Evolutionary conservation across 2,888 invertebrate species (phyloP), one percentile per base, ranked within the genome.

Genomic region (Acronicta alni): DNA sequence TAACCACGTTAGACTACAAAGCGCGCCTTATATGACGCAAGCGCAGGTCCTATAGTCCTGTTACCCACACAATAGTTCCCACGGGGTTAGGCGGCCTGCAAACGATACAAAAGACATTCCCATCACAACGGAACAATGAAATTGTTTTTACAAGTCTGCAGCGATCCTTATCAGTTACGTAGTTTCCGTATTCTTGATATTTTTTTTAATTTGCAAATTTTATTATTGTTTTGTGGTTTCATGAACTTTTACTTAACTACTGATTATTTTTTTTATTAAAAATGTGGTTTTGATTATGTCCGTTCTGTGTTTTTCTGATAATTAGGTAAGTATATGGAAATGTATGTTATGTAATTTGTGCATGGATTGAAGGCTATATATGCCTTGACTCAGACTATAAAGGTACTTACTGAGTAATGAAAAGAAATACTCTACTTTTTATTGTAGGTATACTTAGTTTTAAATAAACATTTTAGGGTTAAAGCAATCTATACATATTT

Each of bases 71-170:
- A 81, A 79, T 73, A 54, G 75, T 57, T 88, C 88, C 72, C 88
- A 87, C 84, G 86, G 75, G 84, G 80, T 86, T 82, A 82, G 69
- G 57, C 73, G 46, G 60, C 53, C 79, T 72, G 67, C 81, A 82
- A 80, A 80, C 54, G 82, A 82, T 53, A 53, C 55, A 64, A 83
- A 79, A 79, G 74, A 57, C 51, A 52, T 78, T 81, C 79, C 53
- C 77, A 77, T 58, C 55, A 67, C 62, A 65, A 30, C 57, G 55
- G 70, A 72, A 77, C 79, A 79, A 79, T 77, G 61, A 70, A 67
- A 79, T 73, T 70, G 76, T 72, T 79, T 77, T 77, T 72, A 65
- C 68, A 64, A 64, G 66, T 68, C 69, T 70, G 61, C 20, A 14
- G 58, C 57, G 81, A 83, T 83, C 72, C 65, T 76, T 80, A 83